A percentile compares a stretch with the other conserved stretches of the same genome.
phyloP scores from a whole-genome alignment of 2,113 vertebrate genomes.

The Upupa epops region DNA sequence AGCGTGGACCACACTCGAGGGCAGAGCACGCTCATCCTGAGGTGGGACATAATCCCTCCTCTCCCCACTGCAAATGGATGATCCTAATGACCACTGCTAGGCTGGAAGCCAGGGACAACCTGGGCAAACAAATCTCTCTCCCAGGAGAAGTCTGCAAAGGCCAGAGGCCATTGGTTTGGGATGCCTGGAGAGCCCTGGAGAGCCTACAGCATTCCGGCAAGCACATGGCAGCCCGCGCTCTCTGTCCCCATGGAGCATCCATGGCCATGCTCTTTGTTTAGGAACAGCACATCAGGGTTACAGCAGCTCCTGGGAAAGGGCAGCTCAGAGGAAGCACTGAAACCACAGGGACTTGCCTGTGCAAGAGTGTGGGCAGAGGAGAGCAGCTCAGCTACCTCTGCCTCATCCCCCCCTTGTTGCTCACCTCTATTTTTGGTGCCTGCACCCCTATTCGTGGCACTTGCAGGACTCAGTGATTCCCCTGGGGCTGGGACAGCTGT shows the following conservation, averaged over 20 bases:
- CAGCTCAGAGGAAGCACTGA: conserved; percentile 12
- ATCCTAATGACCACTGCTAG: neutral
- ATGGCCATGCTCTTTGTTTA: neutral
- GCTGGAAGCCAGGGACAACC: neutral
- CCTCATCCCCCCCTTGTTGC: neutral
- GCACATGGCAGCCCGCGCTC: neutral
- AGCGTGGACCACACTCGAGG: accelerated
- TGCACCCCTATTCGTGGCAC: accelerated
- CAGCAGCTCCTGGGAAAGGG: conserved; percentile 52
- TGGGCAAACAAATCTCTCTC: neutral
- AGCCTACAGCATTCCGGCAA: neutral
- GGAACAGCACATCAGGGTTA: conserved; percentile 16
- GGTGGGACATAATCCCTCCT: accelerated
- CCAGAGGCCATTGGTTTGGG: neutral
- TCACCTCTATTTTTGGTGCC: conserved; percentile 43
- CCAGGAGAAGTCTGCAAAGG: neutral
- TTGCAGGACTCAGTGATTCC: neutral
- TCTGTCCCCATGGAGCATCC: neutral
- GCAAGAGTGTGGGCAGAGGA: neutral
- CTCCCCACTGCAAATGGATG: neutral
- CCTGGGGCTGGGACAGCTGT: conserved; percentile 21
- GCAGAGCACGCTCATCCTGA: neutral
- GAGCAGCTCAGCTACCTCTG: neutral
- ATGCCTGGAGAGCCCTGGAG: neutral
- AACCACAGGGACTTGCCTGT: neutral